Evolutionary conservation across 2,113 vertebrate genomes (phyloP).

Genomic region (Climacteris rufus): DNA sequence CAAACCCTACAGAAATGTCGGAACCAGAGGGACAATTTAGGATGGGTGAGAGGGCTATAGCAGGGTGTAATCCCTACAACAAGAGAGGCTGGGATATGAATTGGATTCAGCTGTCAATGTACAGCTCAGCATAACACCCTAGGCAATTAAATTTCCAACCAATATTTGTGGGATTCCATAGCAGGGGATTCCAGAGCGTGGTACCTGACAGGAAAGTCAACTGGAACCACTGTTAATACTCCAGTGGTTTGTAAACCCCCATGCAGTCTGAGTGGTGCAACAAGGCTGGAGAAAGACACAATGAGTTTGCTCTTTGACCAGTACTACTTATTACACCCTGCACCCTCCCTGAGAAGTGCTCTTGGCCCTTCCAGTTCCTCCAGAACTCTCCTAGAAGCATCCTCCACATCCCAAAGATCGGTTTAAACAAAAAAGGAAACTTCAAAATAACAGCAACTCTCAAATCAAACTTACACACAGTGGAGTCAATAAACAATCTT

Average conservation of each 20-base stretch:
- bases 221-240: background rate
- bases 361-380: background rate
- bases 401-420: background rate
- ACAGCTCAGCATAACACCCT: background rate
- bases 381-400: background rate
- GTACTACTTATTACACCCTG: background rate
- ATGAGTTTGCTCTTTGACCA: background rate
- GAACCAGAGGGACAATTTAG: background rate
- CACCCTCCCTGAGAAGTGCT: background rate
- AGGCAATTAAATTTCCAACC: background rate
- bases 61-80: background rate
- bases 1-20: background rate
- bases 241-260: background rate
- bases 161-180: too few relatives aligned
- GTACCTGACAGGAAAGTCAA: background rate
- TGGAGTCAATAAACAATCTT: slow-evolving; percentile 7
- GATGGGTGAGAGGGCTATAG: background rate
- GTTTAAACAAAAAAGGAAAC: background rate
- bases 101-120: background rate
- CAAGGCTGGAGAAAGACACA: background rate
- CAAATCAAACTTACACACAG: background rate
- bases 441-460: background rate
- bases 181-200: background rate
- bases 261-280: background rate
- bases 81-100: background rate